Conservation (phyloP, 1,140 invertebrate species). For the Chironomus striatipennis region DNA sequence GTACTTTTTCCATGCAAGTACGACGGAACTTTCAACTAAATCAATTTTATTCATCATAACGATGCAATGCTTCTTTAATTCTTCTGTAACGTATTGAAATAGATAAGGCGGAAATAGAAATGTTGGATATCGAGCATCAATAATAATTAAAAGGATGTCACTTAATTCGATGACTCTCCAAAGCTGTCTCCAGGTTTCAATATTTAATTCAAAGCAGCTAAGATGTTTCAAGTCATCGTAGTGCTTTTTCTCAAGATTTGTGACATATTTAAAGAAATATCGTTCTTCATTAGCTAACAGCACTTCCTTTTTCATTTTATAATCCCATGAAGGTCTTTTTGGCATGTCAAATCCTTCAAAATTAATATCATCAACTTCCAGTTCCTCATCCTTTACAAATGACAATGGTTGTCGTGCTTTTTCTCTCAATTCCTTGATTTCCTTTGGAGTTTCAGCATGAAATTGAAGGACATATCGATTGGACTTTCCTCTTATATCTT, state of each 20-base stretch:
- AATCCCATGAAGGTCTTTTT: conserved; percentile 71
- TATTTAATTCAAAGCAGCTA: conserved; percentile 71
- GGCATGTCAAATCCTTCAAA: conserved; percentile 72
- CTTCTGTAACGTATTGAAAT: conserved; percentile 66
- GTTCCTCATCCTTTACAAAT: conserved; percentile 45
- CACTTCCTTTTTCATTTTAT: conserved; percentile 56
- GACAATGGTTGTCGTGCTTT: conserved; percentile 50
- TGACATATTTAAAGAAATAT: conserved; percentile 60
- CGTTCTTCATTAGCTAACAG: conserved; percentile 65
- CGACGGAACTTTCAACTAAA: conserved; percentile 67
- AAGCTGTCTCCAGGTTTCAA: conserved; percentile 88
- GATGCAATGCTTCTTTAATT: conserved; percentile 72
- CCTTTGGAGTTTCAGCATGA: conserved; percentile 59
- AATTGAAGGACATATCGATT: conserved; percentile 68
- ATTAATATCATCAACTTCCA: conserved; percentile 60
- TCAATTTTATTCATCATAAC: conserved; percentile 90
- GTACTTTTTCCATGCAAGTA: conserved; percentile 82
- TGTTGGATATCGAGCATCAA: conserved; percentile 71
- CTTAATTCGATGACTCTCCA: conserved; percentile 90
- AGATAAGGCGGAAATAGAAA: conserved; percentile 85
- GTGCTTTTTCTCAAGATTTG: conserved; percentile 40
- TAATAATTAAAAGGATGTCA: conserved; percentile 74
- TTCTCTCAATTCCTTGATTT: conserved; percentile 55
- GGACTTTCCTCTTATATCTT: conserved; percentile 34
- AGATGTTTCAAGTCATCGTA: conserved; percentile 41